A percentile compares a stretch with the other conserved stretches of the same genome.
Evolutionary conservation across 2,888 invertebrate genomes (phyloP).

Genomic region (Drosophila yooni): DNA sequence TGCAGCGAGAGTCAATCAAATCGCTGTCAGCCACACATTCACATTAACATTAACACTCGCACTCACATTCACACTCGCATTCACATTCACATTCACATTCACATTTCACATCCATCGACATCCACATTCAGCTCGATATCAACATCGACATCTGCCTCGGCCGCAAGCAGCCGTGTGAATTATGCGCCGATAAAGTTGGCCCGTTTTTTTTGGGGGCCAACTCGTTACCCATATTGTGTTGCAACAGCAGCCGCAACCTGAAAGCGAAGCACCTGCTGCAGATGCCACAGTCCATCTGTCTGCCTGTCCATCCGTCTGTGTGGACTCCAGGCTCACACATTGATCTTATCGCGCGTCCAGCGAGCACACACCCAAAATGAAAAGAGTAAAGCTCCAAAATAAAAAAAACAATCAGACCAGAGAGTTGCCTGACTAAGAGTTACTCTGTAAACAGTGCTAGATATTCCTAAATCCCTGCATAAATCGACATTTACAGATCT

Average conservation of each 20-base stretch:
- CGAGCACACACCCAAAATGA: constrained; percentile 70
- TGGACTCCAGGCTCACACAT: constrained; percentile 53
- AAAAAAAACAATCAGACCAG: background rate
- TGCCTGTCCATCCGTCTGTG: constrained; percentile 1
- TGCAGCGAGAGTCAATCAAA: constrained; percentile 19
- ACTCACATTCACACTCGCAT: constrained; percentile 12
- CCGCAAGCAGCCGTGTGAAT: constrained; percentile 68
- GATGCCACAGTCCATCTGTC: constrained; percentile 54
- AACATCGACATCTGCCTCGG: constrained; percentile 33
- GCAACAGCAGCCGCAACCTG: constrained; percentile 36
- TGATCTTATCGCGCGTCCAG: constrained; percentile 67
- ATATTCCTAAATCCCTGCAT: background rate
- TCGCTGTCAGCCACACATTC: background rate
- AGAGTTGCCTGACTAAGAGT: background rate
- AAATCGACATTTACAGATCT: background rate
- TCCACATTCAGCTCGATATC: constrained; percentile 16
- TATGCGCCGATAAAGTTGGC: constrained; percentile 76
- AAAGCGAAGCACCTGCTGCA: constrained; percentile 77
- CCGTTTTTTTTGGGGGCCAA: constrained; percentile 60
- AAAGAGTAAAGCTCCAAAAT: constrained; percentile 56
- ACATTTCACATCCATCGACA: constrained; percentile 26
- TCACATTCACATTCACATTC: constrained; percentile 10
- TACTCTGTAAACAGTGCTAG: constrained; percentile 1
- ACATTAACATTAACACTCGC: constrained; percentile 46
- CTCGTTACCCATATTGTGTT: constrained; percentile 76